Base-by-base conservation (phyloP, 2,888 invertebrate genomes). In the Ellobium chinense region DNA sequence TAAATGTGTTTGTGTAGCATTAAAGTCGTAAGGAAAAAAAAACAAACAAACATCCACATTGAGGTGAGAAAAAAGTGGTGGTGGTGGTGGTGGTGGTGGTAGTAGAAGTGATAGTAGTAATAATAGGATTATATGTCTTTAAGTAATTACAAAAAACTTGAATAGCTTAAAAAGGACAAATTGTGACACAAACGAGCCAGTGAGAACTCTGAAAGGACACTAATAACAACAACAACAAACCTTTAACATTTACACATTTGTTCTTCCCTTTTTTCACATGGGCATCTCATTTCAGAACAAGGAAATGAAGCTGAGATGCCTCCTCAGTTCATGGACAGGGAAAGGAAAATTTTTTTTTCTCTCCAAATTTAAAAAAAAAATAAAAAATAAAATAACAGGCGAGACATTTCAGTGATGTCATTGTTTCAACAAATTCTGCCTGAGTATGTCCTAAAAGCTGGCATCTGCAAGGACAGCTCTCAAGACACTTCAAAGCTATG, bases 101-200 rank as follows among this genome's bases (percentile, higher is more conserved):
- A 65, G 27, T 12, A 29, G n/a, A n/a, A n/a, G n/a, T n/a, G n/a
- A n/a, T n/a, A 65, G 27, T 65, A 31, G 27, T 34, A 76, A 76
- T 66, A 54, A 31, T 34, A 24, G 24, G 39, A 65, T 75, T 75
- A 75, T 29, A 75, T 75, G 56, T 7, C 14, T 62, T 70, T 75
- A 63, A 65, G 75, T 75, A 75, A 75, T 46, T 75, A 39, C 54
- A 68, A 68, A 68, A 27, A 68, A n/a, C n/a, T 37, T 37, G 39
- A 68, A 73, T 27, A 27, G 73, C 62, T 62, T 60, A 62, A 73
- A 37, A 37, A 72, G 5, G 56, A 65, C 65, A 65, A 62, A 62
- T 27, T 62, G 24, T 62, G 62, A 18, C 24, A 29, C 4, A 62
- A 62, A 29, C 62, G 27, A 46, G 18, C 18, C 46, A 46, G 18